Conservation (phyloP, 2,888 invertebrate species). For the Ophioninae sp. region DNA sequence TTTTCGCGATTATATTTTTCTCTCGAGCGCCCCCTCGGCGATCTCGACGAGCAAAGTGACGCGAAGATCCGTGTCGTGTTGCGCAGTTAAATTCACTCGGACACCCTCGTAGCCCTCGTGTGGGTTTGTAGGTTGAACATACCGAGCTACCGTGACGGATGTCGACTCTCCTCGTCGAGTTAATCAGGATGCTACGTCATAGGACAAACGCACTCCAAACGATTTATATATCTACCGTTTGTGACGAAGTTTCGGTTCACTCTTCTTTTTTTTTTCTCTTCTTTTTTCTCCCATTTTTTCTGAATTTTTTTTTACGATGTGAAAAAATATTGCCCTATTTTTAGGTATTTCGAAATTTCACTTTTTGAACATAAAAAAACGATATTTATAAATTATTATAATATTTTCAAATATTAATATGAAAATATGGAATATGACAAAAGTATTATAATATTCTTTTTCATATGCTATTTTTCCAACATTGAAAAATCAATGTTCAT, state of each 20-base stretch:
- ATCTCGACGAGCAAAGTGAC: slow-evolving; percentile 13
- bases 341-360: too few relatives aligned
- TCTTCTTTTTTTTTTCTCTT: neutral
- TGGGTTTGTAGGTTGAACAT: neutral
- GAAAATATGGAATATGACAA: too few relatives aligned
- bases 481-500: too few relatives aligned
- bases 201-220: slow-evolving; percentile 51
- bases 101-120: slow-evolving; percentile 27
- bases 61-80: slow-evolving; percentile 15
- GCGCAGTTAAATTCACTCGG: slow-evolving; percentile 44
- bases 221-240: slow-evolving; percentile 30
- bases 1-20: slow-evolving; percentile 34
- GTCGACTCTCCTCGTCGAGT: slow-evolving; percentile 69
- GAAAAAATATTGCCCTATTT: too few relatives aligned
- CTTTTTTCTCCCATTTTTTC: neutral
- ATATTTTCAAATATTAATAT: too few relatives aligned
- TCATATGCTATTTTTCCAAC: too few relatives aligned
- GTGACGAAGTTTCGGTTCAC: slow-evolving; percentile 63
- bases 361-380: too few relatives aligned
- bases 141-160: slow-evolving; percentile 68
- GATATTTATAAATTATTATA: too few relatives aligned
- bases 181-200: slow-evolving; percentile 77
- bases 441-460: too few relatives aligned
- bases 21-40: neutral
- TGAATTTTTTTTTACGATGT: neutral